Conservation (phyloP, 2,113 vertebrate species). For the Physeter macrocephalus region DNA sequence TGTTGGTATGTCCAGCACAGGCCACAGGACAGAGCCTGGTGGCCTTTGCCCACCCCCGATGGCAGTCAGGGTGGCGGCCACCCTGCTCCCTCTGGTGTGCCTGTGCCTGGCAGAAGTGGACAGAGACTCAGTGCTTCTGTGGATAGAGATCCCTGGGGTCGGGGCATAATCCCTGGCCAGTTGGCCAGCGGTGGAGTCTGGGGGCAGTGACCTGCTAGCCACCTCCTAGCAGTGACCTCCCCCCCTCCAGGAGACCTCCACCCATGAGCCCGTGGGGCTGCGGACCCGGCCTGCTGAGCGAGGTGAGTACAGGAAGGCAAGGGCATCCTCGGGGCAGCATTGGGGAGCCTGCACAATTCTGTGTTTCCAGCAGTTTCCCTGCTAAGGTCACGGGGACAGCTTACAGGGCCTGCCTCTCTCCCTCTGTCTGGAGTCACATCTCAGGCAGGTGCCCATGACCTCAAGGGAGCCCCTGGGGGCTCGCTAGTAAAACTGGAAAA, state of each 20-base stretch:
- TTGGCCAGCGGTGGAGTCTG: too few relatives aligned
- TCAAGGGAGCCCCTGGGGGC: too few relatives aligned
- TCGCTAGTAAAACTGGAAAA: not conserved
- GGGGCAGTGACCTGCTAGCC: too few relatives aligned
- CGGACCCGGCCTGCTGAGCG: not conserved
- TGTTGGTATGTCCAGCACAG: not conserved
- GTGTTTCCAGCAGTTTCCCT: not conserved
- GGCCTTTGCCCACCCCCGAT: not conserved
- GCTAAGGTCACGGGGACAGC: not conserved
- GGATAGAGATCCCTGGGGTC: not conserved
- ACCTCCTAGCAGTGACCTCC: too few relatives aligned
- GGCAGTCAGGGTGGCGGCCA: not conserved
- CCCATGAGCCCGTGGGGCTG: too few relatives aligned
- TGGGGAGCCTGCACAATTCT: not conserved
- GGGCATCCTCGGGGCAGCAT: not conserved
- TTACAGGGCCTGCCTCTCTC: not conserved
- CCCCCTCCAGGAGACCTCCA: not conserved
- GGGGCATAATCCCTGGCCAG: too few relatives aligned
- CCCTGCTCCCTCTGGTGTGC: not conserved
- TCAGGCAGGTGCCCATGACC: too few relatives aligned
- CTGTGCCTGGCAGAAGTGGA: not conserved
- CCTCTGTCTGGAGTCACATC: too few relatives aligned
- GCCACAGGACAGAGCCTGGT: not conserved
- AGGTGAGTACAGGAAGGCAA: not conserved
- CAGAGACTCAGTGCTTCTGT: fast-evolving